phyloP scores from a whole-genome alignment of 1,140 invertebrate genomes.

The Caenorhabditis tropicalis region DNA sequence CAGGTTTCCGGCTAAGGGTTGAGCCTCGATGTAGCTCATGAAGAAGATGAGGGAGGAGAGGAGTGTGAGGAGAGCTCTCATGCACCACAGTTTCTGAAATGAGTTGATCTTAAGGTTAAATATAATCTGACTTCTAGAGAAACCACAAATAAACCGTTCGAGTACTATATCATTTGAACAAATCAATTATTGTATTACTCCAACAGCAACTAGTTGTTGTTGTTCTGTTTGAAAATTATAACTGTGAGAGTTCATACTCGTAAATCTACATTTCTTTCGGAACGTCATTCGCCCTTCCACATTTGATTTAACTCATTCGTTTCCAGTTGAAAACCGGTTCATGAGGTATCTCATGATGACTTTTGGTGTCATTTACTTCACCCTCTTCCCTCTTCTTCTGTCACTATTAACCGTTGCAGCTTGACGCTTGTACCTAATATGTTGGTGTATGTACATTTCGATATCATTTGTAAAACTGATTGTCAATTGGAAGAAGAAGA shows the following conservation, averaged over 20 bases:
- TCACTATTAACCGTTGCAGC: not conserved
- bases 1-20: too few relatives aligned
- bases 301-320: not conserved
- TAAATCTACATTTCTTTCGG: not conserved
- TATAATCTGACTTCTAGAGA: too few relatives aligned
- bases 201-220: too few relatives aligned
- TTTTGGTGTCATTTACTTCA: constrained; percentile 8
- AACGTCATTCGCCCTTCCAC: not conserved
- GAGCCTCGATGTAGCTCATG: too few relatives aligned
- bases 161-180: not conserved
- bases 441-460: constrained; percentile 20
- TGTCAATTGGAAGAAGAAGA: not conserved
- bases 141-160: constrained; percentile 18
- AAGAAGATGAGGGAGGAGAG: too few relatives aligned
- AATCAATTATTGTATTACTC: too few relatives aligned
- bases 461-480: not conserved
- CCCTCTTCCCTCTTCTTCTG: not conserved
- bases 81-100: too few relatives aligned
- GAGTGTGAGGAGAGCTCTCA: too few relatives aligned
- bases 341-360: not conserved
- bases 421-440: not conserved
- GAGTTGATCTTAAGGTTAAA: too few relatives aligned
- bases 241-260: too few relatives aligned
- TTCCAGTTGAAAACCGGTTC: not conserved
- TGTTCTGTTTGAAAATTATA: too few relatives aligned